phyloP scores from a whole-genome alignment of 2,797 vertebrate species.

The Tragelaphus oryx region DNA sequence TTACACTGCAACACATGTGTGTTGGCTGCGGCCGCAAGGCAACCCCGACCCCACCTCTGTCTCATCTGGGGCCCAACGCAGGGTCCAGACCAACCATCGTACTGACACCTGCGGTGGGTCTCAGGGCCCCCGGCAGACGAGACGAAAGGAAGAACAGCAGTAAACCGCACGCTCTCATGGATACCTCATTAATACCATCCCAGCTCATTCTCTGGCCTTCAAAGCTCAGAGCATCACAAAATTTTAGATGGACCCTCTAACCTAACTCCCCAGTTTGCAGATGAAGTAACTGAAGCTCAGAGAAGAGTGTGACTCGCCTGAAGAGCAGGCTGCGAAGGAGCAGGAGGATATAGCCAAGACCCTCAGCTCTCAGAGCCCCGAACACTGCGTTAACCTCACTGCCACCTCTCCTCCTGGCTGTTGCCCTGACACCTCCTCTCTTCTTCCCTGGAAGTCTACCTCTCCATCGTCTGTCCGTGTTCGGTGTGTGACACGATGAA shows the following conservation, averaged over 20 bases:
- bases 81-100: background rate
- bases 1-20: accelerated
- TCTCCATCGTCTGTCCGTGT: background rate
- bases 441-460: background rate
- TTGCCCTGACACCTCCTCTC: background rate
- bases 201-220: background rate
- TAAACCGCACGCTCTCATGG: accelerated
- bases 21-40: background rate
- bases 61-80: background rate
- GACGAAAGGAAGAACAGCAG: background rate
- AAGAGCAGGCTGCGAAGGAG: background rate
- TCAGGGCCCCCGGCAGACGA: background rate
- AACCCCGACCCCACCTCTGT: background rate
- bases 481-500: background rate
- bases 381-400: background rate
- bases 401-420: background rate
- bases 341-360: background rate
- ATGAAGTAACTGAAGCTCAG: background rate
- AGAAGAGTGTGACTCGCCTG: background rate
- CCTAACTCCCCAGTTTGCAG: background rate
- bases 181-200: background rate
- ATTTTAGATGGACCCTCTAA: background rate
- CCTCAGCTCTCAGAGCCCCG: background rate
- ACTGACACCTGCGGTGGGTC: background rate
- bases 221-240: background rate